Percentiles rank a stretch among this genome's conserved stretches.
Evolutionary conservation across 1,140 invertebrate genomes (phyloP).

Genomic region (Drosophila quadrilineata): DNA sequence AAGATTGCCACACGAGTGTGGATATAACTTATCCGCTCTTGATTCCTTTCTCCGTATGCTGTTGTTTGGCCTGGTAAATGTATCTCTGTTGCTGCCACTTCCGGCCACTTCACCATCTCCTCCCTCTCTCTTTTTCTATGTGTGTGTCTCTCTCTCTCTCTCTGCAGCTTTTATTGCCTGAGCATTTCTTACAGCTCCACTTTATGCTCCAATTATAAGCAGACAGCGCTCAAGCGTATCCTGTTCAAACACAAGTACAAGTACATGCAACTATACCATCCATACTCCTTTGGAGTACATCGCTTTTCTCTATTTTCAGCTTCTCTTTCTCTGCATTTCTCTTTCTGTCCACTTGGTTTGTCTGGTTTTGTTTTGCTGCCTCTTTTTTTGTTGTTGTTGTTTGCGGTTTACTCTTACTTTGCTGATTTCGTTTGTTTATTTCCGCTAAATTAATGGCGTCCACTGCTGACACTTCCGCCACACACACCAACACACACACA

Average conservation of each 20-base stretch:
- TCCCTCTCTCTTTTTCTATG: conserved; percentile 21
- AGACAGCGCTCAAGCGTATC: conserved; percentile 60
- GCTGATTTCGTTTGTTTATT: conserved; percentile 76
- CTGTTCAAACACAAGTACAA: conserved; percentile 60
- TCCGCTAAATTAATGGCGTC: conserved; percentile 78
- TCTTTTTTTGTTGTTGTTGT: conserved; percentile 15
- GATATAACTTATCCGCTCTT: conserved; percentile 33
- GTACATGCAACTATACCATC: conserved; percentile 42
- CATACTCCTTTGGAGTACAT: too few relatives aligned
- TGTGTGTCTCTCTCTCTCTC: conserved; percentile 21
- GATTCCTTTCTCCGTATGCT: neutral
- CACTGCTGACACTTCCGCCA: conserved; percentile 69
- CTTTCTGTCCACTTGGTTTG: neutral
- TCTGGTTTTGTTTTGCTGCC: neutral
- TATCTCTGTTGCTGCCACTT: conserved; percentile 47
- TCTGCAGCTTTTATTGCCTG: conserved; percentile 52
- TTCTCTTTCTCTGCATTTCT: neutral
- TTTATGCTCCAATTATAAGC: conserved; percentile 79
- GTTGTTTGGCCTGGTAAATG: conserved; percentile 50
- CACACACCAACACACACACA: conserved; percentile 25
- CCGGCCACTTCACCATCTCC: conserved; percentile 42
- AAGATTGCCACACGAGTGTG: conserved; percentile 32
- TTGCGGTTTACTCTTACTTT: conserved; percentile 59
- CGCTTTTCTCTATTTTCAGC: neutral
- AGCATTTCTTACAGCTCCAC: conserved; percentile 66